Evolutionary conservation across 2,888 invertebrate species (phyloP).

Genomic region (Nysson spinosus): DNA sequence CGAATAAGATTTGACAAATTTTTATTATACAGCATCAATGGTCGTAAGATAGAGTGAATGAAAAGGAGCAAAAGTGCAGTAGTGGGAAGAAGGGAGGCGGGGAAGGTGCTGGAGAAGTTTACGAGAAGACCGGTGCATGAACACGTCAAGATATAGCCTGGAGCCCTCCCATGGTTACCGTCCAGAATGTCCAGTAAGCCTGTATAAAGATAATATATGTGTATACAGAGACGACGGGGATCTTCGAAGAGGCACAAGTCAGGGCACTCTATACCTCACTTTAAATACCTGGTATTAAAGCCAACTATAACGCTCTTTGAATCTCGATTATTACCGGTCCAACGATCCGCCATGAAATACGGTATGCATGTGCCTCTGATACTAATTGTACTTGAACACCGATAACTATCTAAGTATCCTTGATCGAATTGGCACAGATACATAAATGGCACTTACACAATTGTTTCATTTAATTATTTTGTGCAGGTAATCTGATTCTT

Average conservation of each 20-base stretch:
- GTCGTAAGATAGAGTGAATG: constrained; percentile 18
- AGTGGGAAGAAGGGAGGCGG: constrained; percentile 3
- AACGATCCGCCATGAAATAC: constrained; percentile 28
- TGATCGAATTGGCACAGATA: background rate
- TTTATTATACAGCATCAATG: constrained; percentile 14
- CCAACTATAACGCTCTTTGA: constrained; percentile 53
- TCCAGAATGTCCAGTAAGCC: constrained; percentile 17
- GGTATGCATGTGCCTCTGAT: constrained; percentile 19
- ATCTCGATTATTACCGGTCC: constrained; percentile 55
- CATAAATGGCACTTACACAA: no score
- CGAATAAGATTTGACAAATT: no score
- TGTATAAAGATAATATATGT: constrained; percentile 7
- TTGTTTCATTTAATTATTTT: no score
- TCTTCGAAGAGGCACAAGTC: constrained; percentile 20
- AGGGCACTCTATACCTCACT: constrained; percentile 26
- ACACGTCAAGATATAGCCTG: constrained; percentile 64
- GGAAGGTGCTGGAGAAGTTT: constrained; percentile 57
- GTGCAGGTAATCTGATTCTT: no score
- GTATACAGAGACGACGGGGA: background rate
- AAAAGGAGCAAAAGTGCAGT: constrained; percentile 12
- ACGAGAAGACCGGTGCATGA: constrained; percentile 67
- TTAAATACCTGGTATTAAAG: constrained; percentile 56
- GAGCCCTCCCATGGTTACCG: constrained; percentile 53
- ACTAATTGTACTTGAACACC: constrained; percentile 20
- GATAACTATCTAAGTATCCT: background rate